Evolutionary conservation across 2,888 invertebrate genomes (phyloP), one percentile per base, ranked within the genome.

Genomic region (Chalcis sispes): DNA sequence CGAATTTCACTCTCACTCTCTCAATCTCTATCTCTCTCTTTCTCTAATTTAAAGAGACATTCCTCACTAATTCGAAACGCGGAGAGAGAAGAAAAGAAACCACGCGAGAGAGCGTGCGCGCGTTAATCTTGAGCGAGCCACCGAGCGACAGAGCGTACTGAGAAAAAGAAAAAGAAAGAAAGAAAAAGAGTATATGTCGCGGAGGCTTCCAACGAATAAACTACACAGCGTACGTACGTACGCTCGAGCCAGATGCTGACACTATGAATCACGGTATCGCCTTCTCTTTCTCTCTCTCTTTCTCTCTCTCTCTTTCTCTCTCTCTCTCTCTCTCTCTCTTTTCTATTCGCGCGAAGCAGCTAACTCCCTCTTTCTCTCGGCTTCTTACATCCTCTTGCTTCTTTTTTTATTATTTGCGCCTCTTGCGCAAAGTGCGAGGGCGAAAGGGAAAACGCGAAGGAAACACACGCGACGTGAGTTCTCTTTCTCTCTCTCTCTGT

Each of bases 261-360:
- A 40, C 66, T 40, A 59, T 76, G 75, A 72, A 75, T 76, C 70
- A 78, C 64, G n/a, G 58, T 64, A 72, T 65, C 50, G 50, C 42
- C 7, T 18, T 0, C 52, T 25, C 42, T 15, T 40, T 36, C 29
- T 66, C 48, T 29, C 58, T 59, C 27, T 40, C 25, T 61, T 42
- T 48, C 23, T 23, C 50, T 36, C n/a, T 4, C 2, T 1, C 54
- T 8, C n/a, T 56, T 29, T n/a, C 54, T 56, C 15, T 56, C 15
- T n/a, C 29, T n/a, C 29, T 13, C 18, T 48, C 8, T 20, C 8
- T 20, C 20, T 48, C 20, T 64, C 27, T 27, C 27, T 29, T 32
- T 13, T 40, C 23, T 25, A 3, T 50, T 25, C 25, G 46, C 46
- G 40, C 36, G n/a, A n/a, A n/a, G n/a, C n/a, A n/a, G n/a, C n/a